A percentile compares a stretch with the other conserved stretches of the same genome.
Evolutionary conservation across 2,888 invertebrate genomes (phyloP).

Genomic region (Drosophila multiciliata): DNA sequence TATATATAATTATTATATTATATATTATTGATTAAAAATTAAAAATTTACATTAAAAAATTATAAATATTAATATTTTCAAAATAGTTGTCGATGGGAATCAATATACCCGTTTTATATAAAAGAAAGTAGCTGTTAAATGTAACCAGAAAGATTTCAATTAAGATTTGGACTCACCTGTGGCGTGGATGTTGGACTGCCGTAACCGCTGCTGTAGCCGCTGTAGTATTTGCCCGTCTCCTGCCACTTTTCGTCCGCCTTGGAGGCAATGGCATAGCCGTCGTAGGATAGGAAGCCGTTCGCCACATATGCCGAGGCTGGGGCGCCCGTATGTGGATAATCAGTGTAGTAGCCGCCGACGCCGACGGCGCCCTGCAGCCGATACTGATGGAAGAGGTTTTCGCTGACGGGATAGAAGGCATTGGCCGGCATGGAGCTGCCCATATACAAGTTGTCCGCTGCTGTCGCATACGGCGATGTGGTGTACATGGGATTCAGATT

Average conservation of each 20-base stretch:
- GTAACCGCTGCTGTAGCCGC: conserved; percentile 85
- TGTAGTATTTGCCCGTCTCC: conserved; percentile 86
- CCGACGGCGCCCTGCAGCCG: conserved; percentile 90
- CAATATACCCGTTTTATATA: not conserved
- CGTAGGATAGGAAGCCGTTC: conserved; percentile 91
- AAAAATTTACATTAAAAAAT: too few relatives aligned
- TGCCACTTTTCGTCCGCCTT: conserved; percentile 85
- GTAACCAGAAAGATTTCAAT: not conserved
- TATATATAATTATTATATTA: too few relatives aligned
- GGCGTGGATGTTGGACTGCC: conserved; percentile 85
- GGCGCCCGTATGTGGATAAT: conserved; percentile 89
- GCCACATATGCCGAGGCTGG: conserved; percentile 88
- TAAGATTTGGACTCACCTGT: conserved; percentile 73
- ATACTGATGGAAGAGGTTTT: conserved; percentile 96
- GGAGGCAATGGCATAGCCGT: conserved; percentile 86
- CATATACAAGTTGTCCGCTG: conserved; percentile 86
- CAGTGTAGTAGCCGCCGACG: conserved; percentile 90
- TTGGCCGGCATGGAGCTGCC: conserved; percentile 87
- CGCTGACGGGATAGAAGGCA: conserved; percentile 90
- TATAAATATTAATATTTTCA: too few relatives aligned
- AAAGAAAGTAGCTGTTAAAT: not conserved
- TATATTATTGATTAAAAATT: too few relatives aligned
- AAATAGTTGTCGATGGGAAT: not conserved
- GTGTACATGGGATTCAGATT: conserved; percentile 91
- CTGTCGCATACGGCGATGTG: conserved; percentile 91